Evolutionary conservation across 1,140 invertebrate species (phyloP).

Genomic region (Stegodyphus dumicola): DNA sequence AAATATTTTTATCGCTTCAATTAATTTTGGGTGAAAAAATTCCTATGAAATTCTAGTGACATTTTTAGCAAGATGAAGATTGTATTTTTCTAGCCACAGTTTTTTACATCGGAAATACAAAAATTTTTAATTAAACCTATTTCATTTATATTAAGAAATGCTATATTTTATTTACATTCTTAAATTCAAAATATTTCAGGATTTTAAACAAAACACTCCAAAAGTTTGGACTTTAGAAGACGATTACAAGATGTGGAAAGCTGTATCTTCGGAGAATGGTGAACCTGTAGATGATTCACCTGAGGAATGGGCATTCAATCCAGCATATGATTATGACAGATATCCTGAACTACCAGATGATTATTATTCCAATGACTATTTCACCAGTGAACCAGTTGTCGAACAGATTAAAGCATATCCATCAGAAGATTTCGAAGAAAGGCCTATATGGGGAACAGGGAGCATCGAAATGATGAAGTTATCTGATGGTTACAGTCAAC

Average conservation of each 20-base stretch:
- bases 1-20: too few relatives aligned
- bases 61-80: too few relatives aligned
- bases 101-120: too few relatives aligned
- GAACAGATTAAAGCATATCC: not conserved
- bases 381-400: not conserved
- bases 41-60: too few relatives aligned
- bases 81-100: too few relatives aligned
- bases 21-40: too few relatives aligned
- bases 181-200: not conserved
- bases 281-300: not conserved
- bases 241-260: conserved; percentile 47
- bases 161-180: too few relatives aligned
- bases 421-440: conserved; percentile 19
- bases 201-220: not conserved
- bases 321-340: conserved; percentile 18
- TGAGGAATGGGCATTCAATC: not conserved
- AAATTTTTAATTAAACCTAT: too few relatives aligned
- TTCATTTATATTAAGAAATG: too few relatives aligned
- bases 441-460: conserved; percentile 36
- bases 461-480: conserved; percentile 15
- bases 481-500: not conserved
- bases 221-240: conserved; percentile 54
- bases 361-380: conserved; percentile 25
- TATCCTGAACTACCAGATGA: not conserved
- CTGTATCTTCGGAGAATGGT: conserved; percentile 29